phyloP scores from a whole-genome alignment of 2,113 vertebrate genomes.

The Bostrychus sinensis region DNA sequence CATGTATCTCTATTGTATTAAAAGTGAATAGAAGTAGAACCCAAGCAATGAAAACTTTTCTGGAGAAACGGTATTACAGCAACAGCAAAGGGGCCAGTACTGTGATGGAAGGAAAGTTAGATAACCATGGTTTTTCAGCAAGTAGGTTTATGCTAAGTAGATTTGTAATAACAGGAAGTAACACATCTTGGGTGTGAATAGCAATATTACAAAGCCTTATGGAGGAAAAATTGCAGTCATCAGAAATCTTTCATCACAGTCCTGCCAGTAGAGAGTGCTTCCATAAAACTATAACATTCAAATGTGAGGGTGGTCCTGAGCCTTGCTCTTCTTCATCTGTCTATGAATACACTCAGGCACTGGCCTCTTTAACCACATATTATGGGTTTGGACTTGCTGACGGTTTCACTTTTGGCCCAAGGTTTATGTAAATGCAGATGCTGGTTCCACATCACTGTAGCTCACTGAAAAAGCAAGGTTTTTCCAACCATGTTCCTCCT shows the following conservation, averaged over 20 bases:
- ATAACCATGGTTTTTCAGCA: conserved; percentile 16
- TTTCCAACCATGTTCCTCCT: conserved; percentile 64
- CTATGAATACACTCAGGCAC: conserved; percentile 70
- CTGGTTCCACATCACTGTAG: conserved; percentile 57
- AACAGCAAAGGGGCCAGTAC: conserved; percentile 51
- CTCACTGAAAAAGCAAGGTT: conserved; percentile 60
- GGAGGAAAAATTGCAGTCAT: conserved; percentile 9
- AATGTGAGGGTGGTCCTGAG: conserved; percentile 71
- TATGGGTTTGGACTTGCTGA: conserved; percentile 68
- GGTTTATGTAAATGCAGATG: conserved; percentile 69
- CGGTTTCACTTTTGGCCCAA: conserved; percentile 64
- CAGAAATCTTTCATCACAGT: conserved; percentile 43
- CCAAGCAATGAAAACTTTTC: conserved; percentile 49
- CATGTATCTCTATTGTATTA: background rate
- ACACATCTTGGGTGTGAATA: conserved; percentile 36
- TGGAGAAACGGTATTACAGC: conserved; percentile 50
- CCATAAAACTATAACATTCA: conserved; percentile 21
- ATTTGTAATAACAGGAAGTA: conserved; percentile 53
- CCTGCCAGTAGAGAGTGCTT: conserved; percentile 22
- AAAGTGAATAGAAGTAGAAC: conserved; percentile 11
- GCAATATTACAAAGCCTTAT: conserved; percentile 18
- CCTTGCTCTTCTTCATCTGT: conserved; percentile 49
- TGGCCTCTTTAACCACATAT: conserved; percentile 64
- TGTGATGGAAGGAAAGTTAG: conserved; percentile 13
- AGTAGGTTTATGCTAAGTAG: conserved; percentile 44